Base-by-base conservation (phyloP, 2,797 vertebrate species). In the Nannoperca australis region DNA sequence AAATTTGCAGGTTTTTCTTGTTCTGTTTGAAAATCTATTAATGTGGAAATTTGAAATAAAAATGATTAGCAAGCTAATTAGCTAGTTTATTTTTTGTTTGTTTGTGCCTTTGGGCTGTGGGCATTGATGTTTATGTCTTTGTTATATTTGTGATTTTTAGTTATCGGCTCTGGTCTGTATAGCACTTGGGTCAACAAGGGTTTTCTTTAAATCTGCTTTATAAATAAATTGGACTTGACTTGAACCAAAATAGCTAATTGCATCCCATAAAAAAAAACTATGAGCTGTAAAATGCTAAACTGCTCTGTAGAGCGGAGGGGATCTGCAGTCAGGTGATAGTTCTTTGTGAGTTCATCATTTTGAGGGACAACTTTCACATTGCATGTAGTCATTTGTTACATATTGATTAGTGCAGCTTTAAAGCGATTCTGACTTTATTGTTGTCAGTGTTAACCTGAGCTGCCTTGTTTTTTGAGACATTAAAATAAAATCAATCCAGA, bases 391-490 rank as follows among this genome's bases (percentile, higher is more conserved):
- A 42, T 68, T 38, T 56, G 27, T 61, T 65, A 45, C 17, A 45
- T 40, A 63, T 15, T 27, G 58, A 76, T 42, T 13, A 12, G 11
- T 59, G 30, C 36, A 30, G 49, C 14, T 20, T 70, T 55, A 54
- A 61, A 58, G 14, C 6, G 1, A 12, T 36, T 20, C 44, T 1
- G 7, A 63, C 45, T 70, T 51, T 53, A 40, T 17, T 27, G 17
- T 14, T 27, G 53, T 22, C 47, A 12, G n/a, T 4, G 24, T 60
- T 42, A 69, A 63, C 53, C 13, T 30, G 40, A 54, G 40, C 49
- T 32, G 32, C 20, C 65, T 72, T 56, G 20, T 58, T 71, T 67
- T 71, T 63, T 12, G 40, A 78, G 18, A 63, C 34, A 64, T 64
- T 55, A 49, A 45, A 70, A 66, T 22, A 12, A 77, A 78, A 78